These are phyloP conservation scores for Actenoides lindsayi DNA, from an alignment of 2,113 vertebrate species.

Conservation along the genomic window DNA sequence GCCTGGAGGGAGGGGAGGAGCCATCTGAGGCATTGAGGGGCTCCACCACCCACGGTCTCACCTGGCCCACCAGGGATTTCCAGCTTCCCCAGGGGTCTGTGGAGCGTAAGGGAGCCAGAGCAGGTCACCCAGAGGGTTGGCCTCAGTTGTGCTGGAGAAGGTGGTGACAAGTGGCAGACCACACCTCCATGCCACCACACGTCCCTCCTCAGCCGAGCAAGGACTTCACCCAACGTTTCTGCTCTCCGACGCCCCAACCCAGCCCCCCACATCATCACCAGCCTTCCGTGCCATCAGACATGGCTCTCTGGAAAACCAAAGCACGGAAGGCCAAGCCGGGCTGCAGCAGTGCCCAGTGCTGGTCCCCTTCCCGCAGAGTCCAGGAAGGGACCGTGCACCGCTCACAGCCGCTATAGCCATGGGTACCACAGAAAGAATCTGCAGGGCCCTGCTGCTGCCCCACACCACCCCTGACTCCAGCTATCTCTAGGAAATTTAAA, in stretches of 20 bases:
- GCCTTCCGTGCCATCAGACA: neutral
- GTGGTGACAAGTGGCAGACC: neutral
- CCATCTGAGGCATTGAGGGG: accelerated
- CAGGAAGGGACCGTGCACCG: accelerated
- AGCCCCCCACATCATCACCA: neutral
- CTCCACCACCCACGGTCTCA: neutral
- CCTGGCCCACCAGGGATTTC: neutral
- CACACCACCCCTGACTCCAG: neutral
- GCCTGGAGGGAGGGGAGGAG: neutral
- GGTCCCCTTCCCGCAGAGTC: neutral
- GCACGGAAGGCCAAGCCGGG: accelerated
- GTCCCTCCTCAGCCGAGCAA: neutral
- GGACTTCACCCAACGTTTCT: neutral
- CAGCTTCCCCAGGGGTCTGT: neutral
- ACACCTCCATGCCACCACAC: accelerated
- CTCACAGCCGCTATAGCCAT: neutral
- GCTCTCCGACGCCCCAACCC: too few species aligned
- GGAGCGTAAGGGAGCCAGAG: neutral
- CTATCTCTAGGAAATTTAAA: accelerated
- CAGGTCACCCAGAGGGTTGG: neutral
- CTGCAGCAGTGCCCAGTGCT: accelerated
- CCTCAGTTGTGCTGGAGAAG: neutral
- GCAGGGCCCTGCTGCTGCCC: neutral
- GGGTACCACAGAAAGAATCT: accelerated
- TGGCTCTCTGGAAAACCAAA: neutral